A percentile compares a stretch with the other conserved stretches of the same genome.
These are phyloP conservation scores for Drosophila serrata DNA, from an alignment of 1,140 invertebrate species.

Conservation along the genomic window DNA sequence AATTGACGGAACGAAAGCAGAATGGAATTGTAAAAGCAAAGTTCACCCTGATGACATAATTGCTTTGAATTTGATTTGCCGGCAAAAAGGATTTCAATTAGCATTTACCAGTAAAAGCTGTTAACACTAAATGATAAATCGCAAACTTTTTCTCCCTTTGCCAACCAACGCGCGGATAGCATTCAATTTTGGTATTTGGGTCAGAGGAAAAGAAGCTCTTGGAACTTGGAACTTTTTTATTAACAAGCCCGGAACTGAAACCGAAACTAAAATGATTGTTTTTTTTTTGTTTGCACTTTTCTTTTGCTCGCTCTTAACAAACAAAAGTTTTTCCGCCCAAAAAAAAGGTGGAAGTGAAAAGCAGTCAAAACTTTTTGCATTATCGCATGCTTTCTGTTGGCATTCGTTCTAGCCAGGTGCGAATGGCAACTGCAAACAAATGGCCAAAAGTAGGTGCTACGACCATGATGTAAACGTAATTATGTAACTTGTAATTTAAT, in stretches of 20 bases:
- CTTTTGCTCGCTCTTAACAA: neutral
- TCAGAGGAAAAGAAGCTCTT: slow-evolving; percentile 12
- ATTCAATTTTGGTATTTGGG: slow-evolving; percentile 17
- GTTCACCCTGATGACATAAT: slow-evolving; percentile 47
- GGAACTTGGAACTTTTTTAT: slow-evolving; percentile 25
- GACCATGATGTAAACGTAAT: slow-evolving; percentile 2
- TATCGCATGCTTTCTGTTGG: slow-evolving; percentile 13
- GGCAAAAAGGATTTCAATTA: slow-evolving; percentile 40
- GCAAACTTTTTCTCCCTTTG: slow-evolving; percentile 9
- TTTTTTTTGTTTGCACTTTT: neutral
- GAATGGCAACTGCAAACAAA: slow-evolving; percentile 18
- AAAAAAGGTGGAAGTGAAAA: slow-evolving; percentile 5
- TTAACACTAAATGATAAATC: slow-evolving; percentile 47
- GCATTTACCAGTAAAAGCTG: slow-evolving; percentile 39
- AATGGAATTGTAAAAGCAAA: slow-evolving; percentile 42
- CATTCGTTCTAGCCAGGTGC: slow-evolving; percentile 44
- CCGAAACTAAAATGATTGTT: slow-evolving; percentile 28
- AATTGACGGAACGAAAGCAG: slow-evolving; percentile 42
- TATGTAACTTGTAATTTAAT: slow-evolving; percentile 10
- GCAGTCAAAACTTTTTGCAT: slow-evolving; percentile 27
- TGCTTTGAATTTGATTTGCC: slow-evolving; percentile 27
- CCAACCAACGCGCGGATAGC: slow-evolving; percentile 15
- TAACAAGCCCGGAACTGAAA: slow-evolving; percentile 9
- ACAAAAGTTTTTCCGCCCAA: slow-evolving; percentile 15
- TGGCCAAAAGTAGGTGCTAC: neutral